Evolutionary conservation across 2,888 invertebrate species (phyloP), one percentile per base, ranked within the genome.

Genomic region (Lasioglossum zephyrum): DNA sequence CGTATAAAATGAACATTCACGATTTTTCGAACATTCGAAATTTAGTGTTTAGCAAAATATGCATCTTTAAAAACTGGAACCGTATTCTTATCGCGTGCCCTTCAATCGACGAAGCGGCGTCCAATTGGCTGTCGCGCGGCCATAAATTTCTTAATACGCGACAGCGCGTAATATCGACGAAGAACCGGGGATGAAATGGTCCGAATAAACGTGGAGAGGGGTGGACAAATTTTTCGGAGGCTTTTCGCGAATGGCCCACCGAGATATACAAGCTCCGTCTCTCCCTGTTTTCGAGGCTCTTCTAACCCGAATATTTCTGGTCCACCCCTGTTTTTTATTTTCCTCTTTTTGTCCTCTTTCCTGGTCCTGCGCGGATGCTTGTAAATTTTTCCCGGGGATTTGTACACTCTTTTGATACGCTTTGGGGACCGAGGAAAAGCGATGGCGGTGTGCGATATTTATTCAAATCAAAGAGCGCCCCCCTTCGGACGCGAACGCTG

Each of bases 141-240:
- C 90, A 80, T 91, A 90, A 91, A 91, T 91, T 91, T 91, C 90
- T 91, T 91, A 90, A 90, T 82, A 91, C 90, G 87, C 83, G 91
- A 90, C 91, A 84, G 83, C 76, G 88, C 90, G 87, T 91, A 91
- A 91, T 90, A 82, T 49, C 81, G 77, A 41, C 78, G 77, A 81
- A 79, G 44, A 73, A 44, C n/a, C 63, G 22, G 66, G 57, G 76
- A 73, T 75, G 44, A 78, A 77, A 77, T 13, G n/a, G 49, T 57
- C 18, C 47, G 63, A 47, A 44, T 39, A 18, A 16, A 26, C 26
- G 63, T 1, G 73, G 60, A 78, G 63, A 60, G 60, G 60, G 26
- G 16, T 13, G 60, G 60, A 60, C 1, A 60, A 26, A 60, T 60
- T 60, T 60, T 60, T 31, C 26, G 60, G 16, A 26, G 60, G 26